phyloP scores from a whole-genome alignment of 2,888 invertebrate species.

The Agonum fuliginosum region DNA sequence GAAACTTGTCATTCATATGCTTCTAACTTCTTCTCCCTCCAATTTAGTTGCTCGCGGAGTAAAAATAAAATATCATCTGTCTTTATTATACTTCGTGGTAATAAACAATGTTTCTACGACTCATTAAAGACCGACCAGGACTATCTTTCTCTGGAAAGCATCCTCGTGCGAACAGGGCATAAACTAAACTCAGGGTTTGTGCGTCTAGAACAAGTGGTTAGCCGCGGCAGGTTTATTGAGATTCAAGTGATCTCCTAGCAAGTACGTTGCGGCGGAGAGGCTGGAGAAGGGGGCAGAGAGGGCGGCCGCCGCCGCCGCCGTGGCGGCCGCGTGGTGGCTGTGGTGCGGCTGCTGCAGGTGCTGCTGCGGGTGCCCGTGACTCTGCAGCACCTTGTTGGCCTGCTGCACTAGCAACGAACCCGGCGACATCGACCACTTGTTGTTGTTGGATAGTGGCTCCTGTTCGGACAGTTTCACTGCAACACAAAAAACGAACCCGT shows the following conservation, averaged over 20 bases:
- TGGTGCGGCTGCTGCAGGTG: slow-evolving; percentile 68
- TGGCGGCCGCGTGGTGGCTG: slow-evolving; percentile 78
- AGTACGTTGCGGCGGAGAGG: slow-evolving; percentile 75
- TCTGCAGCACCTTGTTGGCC: slow-evolving; percentile 72
- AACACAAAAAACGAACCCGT: too few species aligned
- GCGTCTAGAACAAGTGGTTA: slow-evolving; percentile 78
- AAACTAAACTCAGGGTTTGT: too few species aligned
- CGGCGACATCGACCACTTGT: slow-evolving; percentile 72
- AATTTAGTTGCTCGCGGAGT: too few species aligned
- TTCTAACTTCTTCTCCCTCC: too few species aligned
- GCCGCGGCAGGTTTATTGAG: slow-evolving; percentile 75
- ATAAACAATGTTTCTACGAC: too few species aligned
- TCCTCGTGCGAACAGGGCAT: too few species aligned
- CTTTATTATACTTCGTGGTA: too few species aligned
- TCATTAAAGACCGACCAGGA: too few species aligned
- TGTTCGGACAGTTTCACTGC: slow-evolving; percentile 73
- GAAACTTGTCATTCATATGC: too few species aligned
- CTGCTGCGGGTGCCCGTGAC: slow-evolving; percentile 70
- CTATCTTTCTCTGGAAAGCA: not conserved
- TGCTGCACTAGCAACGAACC: slow-evolving; percentile 72
- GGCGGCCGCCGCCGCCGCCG: slow-evolving; percentile 79
- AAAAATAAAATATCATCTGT: too few species aligned
- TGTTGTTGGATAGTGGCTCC: slow-evolving; percentile 71
- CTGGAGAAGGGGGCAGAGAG: slow-evolving; percentile 77
- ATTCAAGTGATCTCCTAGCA: slow-evolving; percentile 77